Evolutionary conservation across 2,113 vertebrate genomes (phyloP).

Genomic region (Syngnathoides biaculeatus): DNA sequence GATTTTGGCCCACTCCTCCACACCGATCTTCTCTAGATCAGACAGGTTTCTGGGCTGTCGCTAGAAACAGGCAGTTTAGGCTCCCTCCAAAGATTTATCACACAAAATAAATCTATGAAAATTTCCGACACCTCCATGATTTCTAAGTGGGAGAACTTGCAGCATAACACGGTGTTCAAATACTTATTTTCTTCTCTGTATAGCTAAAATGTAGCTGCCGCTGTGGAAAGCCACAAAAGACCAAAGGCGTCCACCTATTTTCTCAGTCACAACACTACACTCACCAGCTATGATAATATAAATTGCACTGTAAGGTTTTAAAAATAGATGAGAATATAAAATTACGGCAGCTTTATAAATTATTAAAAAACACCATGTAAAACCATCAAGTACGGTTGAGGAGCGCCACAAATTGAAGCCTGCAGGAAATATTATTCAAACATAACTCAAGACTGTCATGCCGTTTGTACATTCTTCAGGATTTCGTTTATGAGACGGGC

Average conservation of each 20-base stretch:
- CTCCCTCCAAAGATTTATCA: too few relatives aligned
- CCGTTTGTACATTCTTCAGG: neutral
- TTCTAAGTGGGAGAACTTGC: too few relatives aligned
- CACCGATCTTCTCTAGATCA: too few relatives aligned
- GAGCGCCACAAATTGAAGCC: neutral
- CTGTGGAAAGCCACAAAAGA: neutral
- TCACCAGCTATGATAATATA: neutral
- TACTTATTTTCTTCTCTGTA: too few relatives aligned
- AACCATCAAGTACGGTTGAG: neutral
- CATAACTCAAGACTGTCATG: neutral
- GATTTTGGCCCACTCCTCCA: too few relatives aligned
- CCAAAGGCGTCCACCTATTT: neutral
- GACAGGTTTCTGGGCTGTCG: too few relatives aligned
- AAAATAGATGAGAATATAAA: neutral
- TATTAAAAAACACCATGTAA: neutral
- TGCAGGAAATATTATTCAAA: neutral
- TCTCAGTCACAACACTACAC: neutral
- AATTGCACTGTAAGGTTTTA: neutral
- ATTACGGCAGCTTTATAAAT: neutral
- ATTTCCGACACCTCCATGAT: too few relatives aligned
- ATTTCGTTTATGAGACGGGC: neutral
- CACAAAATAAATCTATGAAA: too few relatives aligned
- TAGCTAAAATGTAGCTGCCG: neutral
- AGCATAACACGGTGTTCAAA: too few relatives aligned
- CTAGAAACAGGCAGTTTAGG: too few relatives aligned